Percentiles rank a stretch among this genome's conserved stretches.
Evolutionary conservation across 2,797 vertebrate species (phyloP).

Genomic region (Sebastes matsubarae): DNA sequence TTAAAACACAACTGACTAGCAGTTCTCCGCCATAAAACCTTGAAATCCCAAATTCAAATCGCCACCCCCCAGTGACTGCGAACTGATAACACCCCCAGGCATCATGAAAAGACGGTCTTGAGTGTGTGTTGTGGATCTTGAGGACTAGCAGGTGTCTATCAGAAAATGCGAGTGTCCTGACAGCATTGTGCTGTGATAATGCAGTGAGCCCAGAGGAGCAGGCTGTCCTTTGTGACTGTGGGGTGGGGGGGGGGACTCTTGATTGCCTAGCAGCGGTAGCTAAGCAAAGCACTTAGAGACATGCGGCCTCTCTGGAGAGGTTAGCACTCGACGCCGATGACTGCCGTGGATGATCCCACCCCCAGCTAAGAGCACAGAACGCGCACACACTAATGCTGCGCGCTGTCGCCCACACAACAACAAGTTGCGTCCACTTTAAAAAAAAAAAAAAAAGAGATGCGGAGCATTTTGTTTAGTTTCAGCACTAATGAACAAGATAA

Average conservation of each 20-base stretch:
- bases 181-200: slow-evolving; percentile 26
- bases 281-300: slow-evolving; percentile 74
- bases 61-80: neutral
- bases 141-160: slow-evolving; percentile 32
- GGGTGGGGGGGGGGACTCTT: slow-evolving; percentile 10
- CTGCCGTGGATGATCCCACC: slow-evolving; percentile 53
- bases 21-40: neutral
- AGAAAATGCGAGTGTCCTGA: slow-evolving; percentile 21
- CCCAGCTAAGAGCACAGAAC: slow-evolving; percentile 39
- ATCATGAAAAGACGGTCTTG: neutral
- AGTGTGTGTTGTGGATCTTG: neutral
- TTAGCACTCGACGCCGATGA: slow-evolving; percentile 33
- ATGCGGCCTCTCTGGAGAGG: slow-evolving; percentile 62
- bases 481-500: neutral
- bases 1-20: neutral
- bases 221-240: slow-evolving; percentile 11
- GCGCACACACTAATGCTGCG: slow-evolving; percentile 17
- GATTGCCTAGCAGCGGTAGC: slow-evolving; percentile 76
- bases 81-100: neutral
- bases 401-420: slow-evolving; percentile 48
- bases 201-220: slow-evolving; percentile 13
- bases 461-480: slow-evolving; percentile 28
- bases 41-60: neutral
- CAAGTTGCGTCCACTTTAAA: slow-evolving; percentile 27
- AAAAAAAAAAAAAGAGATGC: neutral